Percentiles rank a stretch among this genome's conserved stretches.
These are phyloP conservation scores for Syncerus caffer DNA, from an alignment of 2,797 vertebrate species.

Conservation along the genomic window DNA sequence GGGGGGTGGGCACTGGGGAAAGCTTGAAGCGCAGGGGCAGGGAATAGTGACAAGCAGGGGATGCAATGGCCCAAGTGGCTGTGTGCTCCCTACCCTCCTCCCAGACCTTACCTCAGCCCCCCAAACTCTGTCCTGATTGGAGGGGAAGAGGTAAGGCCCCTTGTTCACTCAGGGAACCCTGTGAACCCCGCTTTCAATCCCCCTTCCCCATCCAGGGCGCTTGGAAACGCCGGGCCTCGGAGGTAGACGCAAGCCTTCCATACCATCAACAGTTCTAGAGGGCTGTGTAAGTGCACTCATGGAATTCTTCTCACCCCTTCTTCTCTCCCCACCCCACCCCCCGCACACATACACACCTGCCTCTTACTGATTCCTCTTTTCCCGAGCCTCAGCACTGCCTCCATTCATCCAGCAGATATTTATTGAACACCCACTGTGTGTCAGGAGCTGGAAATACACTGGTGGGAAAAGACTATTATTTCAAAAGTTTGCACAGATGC, in stretches of 20 bases:
- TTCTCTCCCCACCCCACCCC: background rate
- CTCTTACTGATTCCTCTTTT: background rate
- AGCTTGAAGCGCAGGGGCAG: accelerated
- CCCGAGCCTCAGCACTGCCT: background rate
- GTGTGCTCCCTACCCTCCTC: background rate
- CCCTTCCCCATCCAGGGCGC: background rate
- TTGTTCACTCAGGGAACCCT: background rate
- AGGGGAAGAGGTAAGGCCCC: background rate
- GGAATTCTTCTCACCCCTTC: background rate
- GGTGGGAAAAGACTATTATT: background rate
- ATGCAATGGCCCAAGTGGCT: background rate
- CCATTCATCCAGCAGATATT: background rate
- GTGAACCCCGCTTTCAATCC: background rate
- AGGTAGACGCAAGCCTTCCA: background rate
- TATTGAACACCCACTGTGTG: background rate
- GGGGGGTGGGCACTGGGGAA: background rate
- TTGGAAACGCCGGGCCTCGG: background rate
- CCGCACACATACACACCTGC: background rate
- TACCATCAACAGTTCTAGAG: background rate
- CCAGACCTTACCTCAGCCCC: background rate
- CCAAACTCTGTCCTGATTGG: background rate
- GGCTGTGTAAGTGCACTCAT: too few species aligned
- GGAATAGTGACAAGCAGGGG: background rate
- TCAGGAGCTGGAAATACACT: background rate
- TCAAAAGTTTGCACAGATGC: background rate